Conservation (phyloP, 2,888 invertebrate species). For the Watsonalla binaria region DNA sequence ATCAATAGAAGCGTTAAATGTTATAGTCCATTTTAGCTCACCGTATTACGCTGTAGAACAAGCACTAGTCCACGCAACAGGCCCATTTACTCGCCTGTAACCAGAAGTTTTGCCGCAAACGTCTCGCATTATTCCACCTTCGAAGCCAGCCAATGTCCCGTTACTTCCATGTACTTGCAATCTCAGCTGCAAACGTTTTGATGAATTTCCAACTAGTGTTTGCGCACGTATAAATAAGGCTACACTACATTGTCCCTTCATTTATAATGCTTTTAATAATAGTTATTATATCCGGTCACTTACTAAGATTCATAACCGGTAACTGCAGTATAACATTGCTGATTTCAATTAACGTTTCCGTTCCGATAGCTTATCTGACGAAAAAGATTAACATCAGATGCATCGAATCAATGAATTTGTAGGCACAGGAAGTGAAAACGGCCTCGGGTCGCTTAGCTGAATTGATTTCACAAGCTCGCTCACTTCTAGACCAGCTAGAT, state of each 20-base stretch:
- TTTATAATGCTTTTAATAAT: not conserved
- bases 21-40: not conserved
- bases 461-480: constrained; percentile 32
- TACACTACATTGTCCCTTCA: not conserved
- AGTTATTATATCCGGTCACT: not conserved
- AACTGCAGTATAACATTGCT: not conserved
- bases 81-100: constrained; percentile 18
- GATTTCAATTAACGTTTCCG: not conserved
- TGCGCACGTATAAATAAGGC: constrained; percentile 13
- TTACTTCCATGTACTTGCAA: constrained; percentile 28
- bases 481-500: constrained; percentile 19
- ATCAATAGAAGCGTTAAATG: not conserved
- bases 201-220: constrained; percentile 23
- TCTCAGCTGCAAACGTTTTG: constrained; percentile 22
- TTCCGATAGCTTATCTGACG: constrained; percentile 2
- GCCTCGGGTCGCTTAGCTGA: constrained; percentile 26
- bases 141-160: constrained; percentile 43
- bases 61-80: constrained; percentile 12
- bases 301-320: not conserved
- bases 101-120: constrained; percentile 35
- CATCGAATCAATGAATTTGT: constrained; percentile 31
- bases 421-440: constrained; percentile 52
- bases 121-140: constrained; percentile 39
- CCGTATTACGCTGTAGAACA: constrained; percentile 1
- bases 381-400: constrained; percentile 19